Base-by-base conservation (phyloP, 2,113 vertebrate genomes). In the Poecile atricapillus region DNA sequence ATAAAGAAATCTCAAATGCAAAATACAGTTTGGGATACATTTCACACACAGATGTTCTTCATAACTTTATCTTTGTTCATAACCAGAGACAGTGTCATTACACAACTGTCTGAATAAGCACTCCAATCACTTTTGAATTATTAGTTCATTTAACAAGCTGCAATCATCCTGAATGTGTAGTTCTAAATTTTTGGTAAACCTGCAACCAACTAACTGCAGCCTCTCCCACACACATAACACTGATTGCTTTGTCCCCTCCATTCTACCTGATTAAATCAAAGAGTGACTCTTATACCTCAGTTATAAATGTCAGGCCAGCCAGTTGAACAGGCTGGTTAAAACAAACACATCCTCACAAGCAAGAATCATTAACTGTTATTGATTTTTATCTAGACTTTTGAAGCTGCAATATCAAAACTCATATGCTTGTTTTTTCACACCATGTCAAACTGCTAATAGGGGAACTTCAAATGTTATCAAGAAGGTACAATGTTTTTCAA, bases 231-330 rank as follows among this genome's bases (percentile, higher is more conserved):
- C 9, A 37, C 2, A 31, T 7, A 33, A 7, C 21, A 52, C 58
- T n/a, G 27, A 39, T 35, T 0, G 0, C 15, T 47, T 63, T 13
- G 0, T 33, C 22, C 28, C 9, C 41, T 86, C 55, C 24, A 12
- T 52, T 73, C n/a, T 25, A 64, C 22, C 35, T 62, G 25, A 47
- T 27, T 33, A 68, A 68, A 91, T 41, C 35, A 82, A 62, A 71
- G 17, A 68, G 20, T 25, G 11, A 64, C 39, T 74, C 70, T 77
- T 27, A 37, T 10, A 58, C 14, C 59, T 70, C 39, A 74, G 21
- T 33, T 46, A 33, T 17, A 55, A 23, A 50, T 2, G 3, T 44
- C 49, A 59, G 59, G 24, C 33, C 33, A 79, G 3, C 9, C 53
- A 69, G 77, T 22, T 16, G 64, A 78, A 37, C 31, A 87, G 2